Evolutionary conservation across 2,888 invertebrate species (phyloP), one percentile per base, ranked within the genome.

Genomic region (Desoria tigrina): DNA sequence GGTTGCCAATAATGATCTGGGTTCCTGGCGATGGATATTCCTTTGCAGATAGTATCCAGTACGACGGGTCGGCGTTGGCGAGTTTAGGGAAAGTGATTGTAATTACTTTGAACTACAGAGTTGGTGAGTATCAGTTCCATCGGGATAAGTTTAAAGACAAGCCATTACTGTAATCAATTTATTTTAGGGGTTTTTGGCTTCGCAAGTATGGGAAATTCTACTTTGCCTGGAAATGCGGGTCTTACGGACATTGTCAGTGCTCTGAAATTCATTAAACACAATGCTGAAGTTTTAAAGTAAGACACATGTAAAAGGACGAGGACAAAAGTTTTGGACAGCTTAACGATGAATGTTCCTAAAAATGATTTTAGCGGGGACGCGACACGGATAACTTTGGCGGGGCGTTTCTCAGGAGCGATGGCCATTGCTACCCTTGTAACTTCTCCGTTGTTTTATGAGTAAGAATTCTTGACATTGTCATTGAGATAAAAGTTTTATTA

Each of bases 91-190:
- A 81, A 55, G 80, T 83, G 58, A 81, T 84, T 60, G 84, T 84
- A 6, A 81, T 84, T 61, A 83, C 84, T 2, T 78, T 84, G 51
- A 84, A 84, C 77, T 84, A 84, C 77, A 78, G 84, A 63, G 79
- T 74, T 57, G 74, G 74, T 74, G 56, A 68, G 71, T 49, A n/a
- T n/a, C n/a, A n/a, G n/a, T n/a, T n/a, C n/a, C n/a, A n/a, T n/a
- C n/a, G n/a, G n/a, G n/a, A n/a, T n/a, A n/a, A n/a, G n/a, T n/a
- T n/a, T n/a, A n/a, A n/a, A n/a, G n/a, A n/a, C n/a, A n/a, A n/a
- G n/a, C n/a, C n/a, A n/a, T n/a, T n/a, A n/a, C n/a, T n/a, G n/a
- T n/a, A n/a, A n/a, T n/a, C n/a, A n/a, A n/a, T 28, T 42, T 4
- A 14, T 26, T 26, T 51, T 24, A 71, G 71, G 71, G 23, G 65